Conservation (phyloP, 1,140 invertebrate genomes). For the Pseudomyrmex pallidus region DNA sequence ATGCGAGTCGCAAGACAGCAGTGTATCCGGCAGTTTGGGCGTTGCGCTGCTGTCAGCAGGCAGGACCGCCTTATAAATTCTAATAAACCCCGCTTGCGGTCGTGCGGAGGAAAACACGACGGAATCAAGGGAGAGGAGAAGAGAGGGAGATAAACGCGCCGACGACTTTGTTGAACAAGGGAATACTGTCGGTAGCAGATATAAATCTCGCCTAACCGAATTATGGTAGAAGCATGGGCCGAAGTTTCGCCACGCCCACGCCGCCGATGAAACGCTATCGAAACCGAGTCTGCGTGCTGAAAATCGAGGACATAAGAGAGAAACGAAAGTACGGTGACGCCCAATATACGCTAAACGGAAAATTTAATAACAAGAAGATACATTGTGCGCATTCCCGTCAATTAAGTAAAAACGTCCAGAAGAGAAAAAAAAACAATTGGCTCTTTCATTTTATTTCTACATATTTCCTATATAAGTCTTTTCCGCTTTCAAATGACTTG, state of each 20-base stretch:
- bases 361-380: constrained; percentile 33
- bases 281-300: constrained; percentile 72
- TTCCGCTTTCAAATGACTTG: too few species aligned
- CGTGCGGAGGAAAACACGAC: constrained; percentile 33
- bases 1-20: constrained; percentile 51
- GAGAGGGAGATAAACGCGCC: constrained; percentile 21
- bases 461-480: too few species aligned
- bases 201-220: constrained; percentile 81
- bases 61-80: constrained; percentile 77
- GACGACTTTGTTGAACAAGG: constrained; percentile 54
- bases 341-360: background rate
- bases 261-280: constrained; percentile 75
- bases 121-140: constrained; percentile 29
- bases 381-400: background rate
- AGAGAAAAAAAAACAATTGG: too few species aligned
- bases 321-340: constrained; percentile 8
- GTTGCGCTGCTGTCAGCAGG: constrained; percentile 74
- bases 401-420: constrained; percentile 2
- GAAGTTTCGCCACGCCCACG: constrained; percentile 75
- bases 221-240: constrained; percentile 76
- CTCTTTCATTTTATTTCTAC: too few species aligned
- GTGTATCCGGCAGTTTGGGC: constrained; percentile 72
- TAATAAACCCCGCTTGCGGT: constrained; percentile 73
- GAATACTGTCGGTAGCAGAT: constrained; percentile 64
- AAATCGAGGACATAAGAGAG: constrained; percentile 55